Evolutionary conservation across 2,113 vertebrate genomes (phyloP), one percentile per base, ranked within the genome.

Genomic region (Mormyrus iriodes): DNA sequence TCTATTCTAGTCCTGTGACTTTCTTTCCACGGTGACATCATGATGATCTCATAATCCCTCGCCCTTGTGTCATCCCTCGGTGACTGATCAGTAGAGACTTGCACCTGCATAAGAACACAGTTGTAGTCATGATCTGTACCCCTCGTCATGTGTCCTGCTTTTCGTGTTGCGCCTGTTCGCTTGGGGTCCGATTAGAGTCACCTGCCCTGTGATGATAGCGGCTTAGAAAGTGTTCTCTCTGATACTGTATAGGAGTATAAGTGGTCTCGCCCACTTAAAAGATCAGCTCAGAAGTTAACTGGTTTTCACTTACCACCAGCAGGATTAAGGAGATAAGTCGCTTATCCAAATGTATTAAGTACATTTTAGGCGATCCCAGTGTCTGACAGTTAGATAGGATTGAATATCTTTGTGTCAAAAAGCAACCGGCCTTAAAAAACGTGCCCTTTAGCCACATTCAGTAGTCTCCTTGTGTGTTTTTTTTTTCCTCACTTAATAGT

Each of bases 331-430:
- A 88, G 90, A 94, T 93, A 91, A 90, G 91, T 91, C 49, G 0
- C 85, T 91, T 88, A 93, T 94, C 90, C 90, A 85, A 92, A 93
- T 94, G 92, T 91, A 55, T 91, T 88, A 90, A 93, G 90, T 93
- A 93, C 92, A 92, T 92, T 90, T 89, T 35, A 58, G 65, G 42
- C 89, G 90, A 76, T 17, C 46, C 27, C 24, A 31, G 44, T 21
- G 2, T 76, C 88, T 17, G 17, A 2, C 42, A 65, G 61, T 61
- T 89, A 91, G 89, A 92, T 92, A 86, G 91, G 89, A 65, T n/a
- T 27, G 61, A 65, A 27, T 31, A n/a, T 27, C 1, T 27, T 31
- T 69, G 10, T 69, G 91, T 69, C 19, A 69, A 69, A 48, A 17
- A 31, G 83, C 10, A 46, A n/a, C 44, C 19, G 9, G 21, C 44